A percentile compares a stretch with the other conserved stretches of the same genome.
Conservation (phyloP, 2,888 invertebrate species). For the Odontocerum albicorne region DNA sequence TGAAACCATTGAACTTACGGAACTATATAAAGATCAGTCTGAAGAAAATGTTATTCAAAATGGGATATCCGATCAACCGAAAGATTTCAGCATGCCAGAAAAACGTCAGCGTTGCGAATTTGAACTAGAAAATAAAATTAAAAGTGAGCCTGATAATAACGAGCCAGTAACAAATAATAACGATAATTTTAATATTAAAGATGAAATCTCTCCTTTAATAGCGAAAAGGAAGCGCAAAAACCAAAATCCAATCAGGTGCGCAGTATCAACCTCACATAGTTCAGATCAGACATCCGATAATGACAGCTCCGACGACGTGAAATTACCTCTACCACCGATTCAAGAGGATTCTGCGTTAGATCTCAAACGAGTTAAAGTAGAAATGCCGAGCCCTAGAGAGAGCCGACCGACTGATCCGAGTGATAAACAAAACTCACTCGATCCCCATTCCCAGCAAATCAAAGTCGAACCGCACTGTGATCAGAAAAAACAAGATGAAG, state of each 20-base stretch:
- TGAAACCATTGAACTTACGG: slow-evolving; percentile 45
- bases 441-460: neutral
- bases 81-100: slow-evolving; percentile 62
- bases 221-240: slow-evolving; percentile 87
- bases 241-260: slow-evolving; percentile 82
- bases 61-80: slow-evolving; percentile 53
- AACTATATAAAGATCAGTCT: slow-evolving; percentile 26
- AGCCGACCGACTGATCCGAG: slow-evolving; percentile 40
- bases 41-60: slow-evolving; percentile 35
- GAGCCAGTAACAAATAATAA: slow-evolving; percentile 38
- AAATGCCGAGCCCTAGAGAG: slow-evolving; percentile 18
- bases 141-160: slow-evolving; percentile 64
- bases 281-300: slow-evolving; percentile 42
- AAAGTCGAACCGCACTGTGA: neutral
- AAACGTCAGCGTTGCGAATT: slow-evolving; percentile 61
- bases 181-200: slow-evolving; percentile 48
- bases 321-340: slow-evolving; percentile 13
- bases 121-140: slow-evolving; percentile 56
- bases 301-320: slow-evolving; percentile 44
- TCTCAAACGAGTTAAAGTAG: slow-evolving; percentile 30
- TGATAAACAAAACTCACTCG: slow-evolving; percentile 36
- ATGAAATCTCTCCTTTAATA: slow-evolving; percentile 56
- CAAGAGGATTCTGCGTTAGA: slow-evolving; percentile 17
- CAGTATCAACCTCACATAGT: slow-evolving; percentile 54
- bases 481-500: slow-evolving; percentile 45